Base-by-base conservation (phyloP, 2,113 vertebrate species). In the Menura novaehollandiae region DNA sequence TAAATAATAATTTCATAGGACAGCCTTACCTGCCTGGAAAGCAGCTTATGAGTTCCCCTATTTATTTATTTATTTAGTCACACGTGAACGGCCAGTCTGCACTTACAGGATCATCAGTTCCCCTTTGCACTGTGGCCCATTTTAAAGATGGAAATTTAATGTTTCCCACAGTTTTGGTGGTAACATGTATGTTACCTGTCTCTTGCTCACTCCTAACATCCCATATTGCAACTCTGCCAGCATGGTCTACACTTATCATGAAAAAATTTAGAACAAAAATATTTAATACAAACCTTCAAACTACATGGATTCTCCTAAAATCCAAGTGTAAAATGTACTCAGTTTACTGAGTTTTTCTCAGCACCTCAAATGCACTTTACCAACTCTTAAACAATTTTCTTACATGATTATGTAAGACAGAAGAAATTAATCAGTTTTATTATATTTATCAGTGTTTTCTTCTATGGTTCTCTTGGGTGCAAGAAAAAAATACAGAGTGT, bases 31-130 rank as follows among this genome's bases (percentile, higher is more conserved):
- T 86, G 66, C 23, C 51, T 79, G 77, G 41, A 69, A 91, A 89
- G 82, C 23, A 64, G 55, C 62, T 64, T 69, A 10, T 66, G 71
- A 78, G 51, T 41, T 81, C 35, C 30, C 68, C 47, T 81, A 11
- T 71, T 88, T 93, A 62, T 76, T 88, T 93, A 62, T 76, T 53
- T 73, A 37, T 72, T 68, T 49, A 76, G 27, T 47, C 26, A 83
- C 56, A 51, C 27, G 46, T 16, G 51, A 83, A 18, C 3, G 7
- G 33, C 56, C 85, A 27, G 46, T 22, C 49, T 55, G 55, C 23
- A 55, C 35, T 28, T 60, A 39, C 6, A 69, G 28, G 28, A 86
- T 21, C 24, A 44, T 20, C 66, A 39, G 49, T 28, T 92, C 67
- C 32, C 49, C 28, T 58, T 80, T 1, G 0, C 28, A 27, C 39